Conservation (phyloP, 2,888 invertebrate species). For the Theodoxus fluviatilis region DNA sequence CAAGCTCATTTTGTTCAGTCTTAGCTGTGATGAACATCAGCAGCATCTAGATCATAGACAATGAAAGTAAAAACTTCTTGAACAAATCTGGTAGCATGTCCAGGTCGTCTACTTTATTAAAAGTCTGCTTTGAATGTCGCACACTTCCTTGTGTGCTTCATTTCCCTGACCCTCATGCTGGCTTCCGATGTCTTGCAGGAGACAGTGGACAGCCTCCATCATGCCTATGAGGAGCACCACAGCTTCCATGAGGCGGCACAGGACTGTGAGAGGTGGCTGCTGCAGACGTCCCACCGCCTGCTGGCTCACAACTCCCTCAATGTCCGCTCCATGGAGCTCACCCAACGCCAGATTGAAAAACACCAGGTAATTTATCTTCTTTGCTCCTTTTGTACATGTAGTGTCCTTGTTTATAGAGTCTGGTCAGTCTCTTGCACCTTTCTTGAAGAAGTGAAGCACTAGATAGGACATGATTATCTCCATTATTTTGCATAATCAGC, state of each 20-base stretch:
- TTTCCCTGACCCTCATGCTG: too few relatives aligned
- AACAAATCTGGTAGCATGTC: neutral
- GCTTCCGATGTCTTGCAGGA: slow-evolving; percentile 46
- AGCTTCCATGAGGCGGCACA: slow-evolving; percentile 88
- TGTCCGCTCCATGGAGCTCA: slow-evolving; percentile 89
- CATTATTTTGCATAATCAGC: too few relatives aligned
- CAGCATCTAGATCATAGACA: neutral
- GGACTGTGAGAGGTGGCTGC: slow-evolving; percentile 93
- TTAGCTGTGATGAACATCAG: neutral
- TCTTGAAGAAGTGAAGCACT: too few relatives aligned
- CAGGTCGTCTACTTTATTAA: neutral
- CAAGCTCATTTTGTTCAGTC: neutral
- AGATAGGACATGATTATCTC: too few relatives aligned
- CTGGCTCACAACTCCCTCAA: slow-evolving; percentile 96
- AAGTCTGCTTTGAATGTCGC: too few relatives aligned
- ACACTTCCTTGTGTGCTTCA: too few relatives aligned
- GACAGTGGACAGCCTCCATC: slow-evolving; percentile 71
- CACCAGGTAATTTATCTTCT: slow-evolving; percentile 72
- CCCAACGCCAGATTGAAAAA: slow-evolving; percentile 87
- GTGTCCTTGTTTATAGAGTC: neutral
- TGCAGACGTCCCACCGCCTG: slow-evolving; percentile 91
- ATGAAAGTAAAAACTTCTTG: neutral
- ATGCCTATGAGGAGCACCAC: slow-evolving; percentile 74
- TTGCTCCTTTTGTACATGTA: slow-evolving; percentile 4
- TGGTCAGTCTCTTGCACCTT: neutral